Base-by-base conservation (phyloP, 2,797 vertebrate species). In the Hypotaenidia okinawae region DNA sequence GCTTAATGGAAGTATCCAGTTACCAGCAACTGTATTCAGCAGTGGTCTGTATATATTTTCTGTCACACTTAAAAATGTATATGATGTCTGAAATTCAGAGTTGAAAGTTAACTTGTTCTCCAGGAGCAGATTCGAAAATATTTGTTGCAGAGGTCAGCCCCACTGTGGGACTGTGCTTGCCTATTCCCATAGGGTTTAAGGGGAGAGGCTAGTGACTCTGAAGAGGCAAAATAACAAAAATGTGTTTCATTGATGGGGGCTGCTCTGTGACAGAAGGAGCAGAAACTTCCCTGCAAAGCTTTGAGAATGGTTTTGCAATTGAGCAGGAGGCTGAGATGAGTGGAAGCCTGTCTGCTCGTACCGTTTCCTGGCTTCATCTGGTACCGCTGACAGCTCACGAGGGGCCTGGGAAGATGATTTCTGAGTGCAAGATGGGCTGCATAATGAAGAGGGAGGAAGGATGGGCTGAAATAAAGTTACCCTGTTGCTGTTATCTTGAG, bases 401-500 rank as follows among this genome's bases (percentile, higher is more conserved):
- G 63, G 37, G 74, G 68, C 75, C 33, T 96, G 92, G 62, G 67
- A 87, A 83, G 75, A 32, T 0, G 0, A 13, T 75, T 78, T 84
- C 49, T 55, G 64, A 58, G 68, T 41, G 19, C 28, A 28, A 61
- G 72, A 74, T n/a, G 86, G 87, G 78, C 90, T 95, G 59, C 79
- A 49, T 57, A 28, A 39, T 73, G 67, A 93, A 95, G 87, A 82
- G 74, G 83, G 74, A 64, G 86, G 45, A 92, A 93, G 73, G 45
- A 85, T 73, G 41, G 84, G 89, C 91, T 97, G 88, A 96, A 96
- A 96, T 95, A 43, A 89, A 95, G 86, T 91, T 95, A 89, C 77
- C 45, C 16, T 10, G 69, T 90, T 97, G 97, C 93, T 97, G 74
- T 89, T 97, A 94, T 95, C 93, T 96, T 61, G 68, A 93, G 95